phyloP scores from a whole-genome alignment of 2,888 invertebrate species.

The Synergus itoensis region DNA sequence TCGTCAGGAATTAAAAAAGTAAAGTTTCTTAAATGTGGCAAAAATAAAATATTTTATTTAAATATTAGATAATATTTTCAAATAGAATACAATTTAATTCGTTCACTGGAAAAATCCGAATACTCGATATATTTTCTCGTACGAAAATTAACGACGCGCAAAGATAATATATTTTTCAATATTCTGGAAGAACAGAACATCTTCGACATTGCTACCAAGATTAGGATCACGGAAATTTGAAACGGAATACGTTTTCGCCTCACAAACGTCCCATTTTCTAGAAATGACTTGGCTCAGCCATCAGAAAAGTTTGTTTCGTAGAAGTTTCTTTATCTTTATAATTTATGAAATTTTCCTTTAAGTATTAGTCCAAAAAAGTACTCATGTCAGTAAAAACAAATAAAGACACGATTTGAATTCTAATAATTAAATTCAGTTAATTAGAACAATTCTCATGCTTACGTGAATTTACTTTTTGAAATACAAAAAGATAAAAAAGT shows the following conservation, averaged over 20 bases:
- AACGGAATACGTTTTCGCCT: not conserved
- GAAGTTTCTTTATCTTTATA: not conserved
- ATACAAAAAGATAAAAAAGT: not conserved
- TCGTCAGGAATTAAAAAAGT: not conserved
- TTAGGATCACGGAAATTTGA: conserved; percentile 11
- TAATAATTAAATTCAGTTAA: not conserved
- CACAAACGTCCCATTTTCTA: conserved; percentile 3
- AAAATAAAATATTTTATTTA: not conserved
- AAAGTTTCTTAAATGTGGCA: not conserved
- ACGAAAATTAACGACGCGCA: conserved; percentile 16
- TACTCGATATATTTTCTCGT: not conserved
- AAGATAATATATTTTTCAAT: conserved; percentile 26
- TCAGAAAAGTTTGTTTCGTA: not conserved
- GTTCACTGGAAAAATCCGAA: not conserved
- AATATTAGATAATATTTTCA: not conserved
- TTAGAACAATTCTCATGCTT: not conserved
- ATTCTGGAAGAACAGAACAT: conserved; percentile 23
- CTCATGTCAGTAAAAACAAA: not conserved
- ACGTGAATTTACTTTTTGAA: not conserved
- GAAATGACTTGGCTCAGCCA: not conserved
- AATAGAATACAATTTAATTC: not conserved
- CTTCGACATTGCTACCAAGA: conserved; percentile 28
- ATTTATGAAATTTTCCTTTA: no score
- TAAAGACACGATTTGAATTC: not conserved
- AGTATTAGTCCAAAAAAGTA: no score